Conservation (phyloP, 92 coral and sea anemone genomes). For the Porites divaricata region DNA sequence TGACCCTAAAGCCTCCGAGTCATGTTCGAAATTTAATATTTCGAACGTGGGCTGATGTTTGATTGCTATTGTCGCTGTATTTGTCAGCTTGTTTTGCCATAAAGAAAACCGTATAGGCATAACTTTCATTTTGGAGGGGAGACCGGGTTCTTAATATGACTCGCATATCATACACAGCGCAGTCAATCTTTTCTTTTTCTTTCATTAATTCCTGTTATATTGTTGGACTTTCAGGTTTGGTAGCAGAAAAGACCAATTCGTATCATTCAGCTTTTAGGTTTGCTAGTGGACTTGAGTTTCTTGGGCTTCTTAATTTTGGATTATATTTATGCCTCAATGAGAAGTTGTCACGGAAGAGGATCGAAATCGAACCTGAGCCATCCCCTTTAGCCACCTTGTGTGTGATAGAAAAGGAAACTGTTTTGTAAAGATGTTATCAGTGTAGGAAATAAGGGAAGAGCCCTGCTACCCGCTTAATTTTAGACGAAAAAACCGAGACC, state of each 20-base stretch:
- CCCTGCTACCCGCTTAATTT: too few relatives aligned
- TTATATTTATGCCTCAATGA: background rate
- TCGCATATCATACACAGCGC: background rate
- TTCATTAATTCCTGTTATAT: background rate
- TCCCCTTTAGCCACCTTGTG: background rate
- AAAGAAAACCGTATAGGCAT: too few relatives aligned
- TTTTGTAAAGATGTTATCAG: background rate
- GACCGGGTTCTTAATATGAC: background rate
- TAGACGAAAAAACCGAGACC: too few relatives aligned
- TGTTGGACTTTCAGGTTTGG: constrained; percentile 26
- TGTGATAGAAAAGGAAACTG: constrained; percentile 36
- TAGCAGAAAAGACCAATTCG: constrained; percentile 40
- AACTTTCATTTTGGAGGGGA: too few relatives aligned
- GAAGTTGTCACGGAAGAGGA: background rate
- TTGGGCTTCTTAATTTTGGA: constrained; percentile 2
- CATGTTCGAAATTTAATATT: too few relatives aligned
- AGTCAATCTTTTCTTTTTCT: background rate
- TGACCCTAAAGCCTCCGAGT: too few relatives aligned
- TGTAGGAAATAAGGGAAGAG: too few relatives aligned
- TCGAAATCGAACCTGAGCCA: background rate
- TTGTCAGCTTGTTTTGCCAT: too few relatives aligned
- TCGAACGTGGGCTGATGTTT: too few relatives aligned
- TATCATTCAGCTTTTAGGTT: constrained; percentile 22
- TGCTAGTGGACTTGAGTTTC: constrained; percentile 29
- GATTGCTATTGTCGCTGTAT: too few relatives aligned